Conservation (phyloP, 2,888 invertebrate species). For the Smittia sp. region DNA sequence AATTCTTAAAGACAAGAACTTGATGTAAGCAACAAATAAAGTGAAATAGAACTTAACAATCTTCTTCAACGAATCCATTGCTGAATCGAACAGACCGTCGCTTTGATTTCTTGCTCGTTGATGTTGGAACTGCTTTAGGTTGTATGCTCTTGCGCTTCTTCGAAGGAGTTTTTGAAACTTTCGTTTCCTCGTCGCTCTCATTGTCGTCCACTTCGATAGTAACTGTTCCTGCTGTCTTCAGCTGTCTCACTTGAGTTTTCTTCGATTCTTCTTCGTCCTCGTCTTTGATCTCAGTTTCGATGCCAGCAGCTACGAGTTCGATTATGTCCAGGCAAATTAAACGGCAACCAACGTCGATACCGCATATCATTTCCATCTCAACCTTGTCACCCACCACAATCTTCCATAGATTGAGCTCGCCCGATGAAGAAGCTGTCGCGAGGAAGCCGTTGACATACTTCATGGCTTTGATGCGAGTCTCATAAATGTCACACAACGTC, state of each 20-base stretch:
- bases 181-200: constrained; percentile 51
- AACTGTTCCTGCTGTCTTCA: constrained; percentile 53
- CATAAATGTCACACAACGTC: constrained; percentile 58
- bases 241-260: constrained; percentile 49
- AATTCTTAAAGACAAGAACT: not conserved
- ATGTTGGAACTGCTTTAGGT: not conserved
- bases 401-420: constrained; percentile 74
- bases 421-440: constrained; percentile 71
- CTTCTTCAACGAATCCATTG: constrained; percentile 40
- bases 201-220: constrained; percentile 55
- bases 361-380: constrained; percentile 57
- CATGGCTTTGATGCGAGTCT: constrained; percentile 67
- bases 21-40: constrained; percentile 15
- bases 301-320: constrained; percentile 48
- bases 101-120: constrained; percentile 23
- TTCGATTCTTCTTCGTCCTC: constrained; percentile 46
- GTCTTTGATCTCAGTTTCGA: constrained; percentile 41
- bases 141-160: constrained; percentile 13
- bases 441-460: constrained; percentile 58
- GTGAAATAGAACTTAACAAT: constrained; percentile 34
- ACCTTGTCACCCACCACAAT: constrained; percentile 46
- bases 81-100: not conserved
- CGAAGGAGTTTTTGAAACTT: not conserved
- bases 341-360: constrained; percentile 65
- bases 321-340: constrained; percentile 69